Base-by-base conservation (phyloP, 1,140 invertebrate genomes). In the Brachionus rotundiformis region DNA sequence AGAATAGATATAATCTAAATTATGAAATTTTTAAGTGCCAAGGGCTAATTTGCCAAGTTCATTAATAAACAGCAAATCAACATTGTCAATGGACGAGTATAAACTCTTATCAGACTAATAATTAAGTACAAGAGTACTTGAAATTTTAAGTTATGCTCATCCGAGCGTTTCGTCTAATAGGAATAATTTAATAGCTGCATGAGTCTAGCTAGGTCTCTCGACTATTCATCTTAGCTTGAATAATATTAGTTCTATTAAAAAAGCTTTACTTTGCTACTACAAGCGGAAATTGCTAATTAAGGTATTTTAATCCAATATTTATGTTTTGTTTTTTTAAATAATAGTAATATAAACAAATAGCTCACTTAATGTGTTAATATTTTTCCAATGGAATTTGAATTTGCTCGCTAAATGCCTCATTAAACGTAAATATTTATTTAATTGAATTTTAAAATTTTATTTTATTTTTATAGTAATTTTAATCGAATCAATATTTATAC, bases 391-490 rank as follows among this genome's bases (percentile, higher is more conserved):
- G 19, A 54, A 54, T 54, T 54, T 8, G 47, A 54, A 54, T 54
- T 54, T 54, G 47, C 47, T 54, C 47, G 47, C 47, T 54, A 54
- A 54, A 54, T 54, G 19, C 47, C 47, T 54, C 47, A 54, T 54
- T 54, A 54, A 49, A 54, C 23, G 16, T 23, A 54, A 54, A 54
- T 54, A 54, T 54, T 54, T 54, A 54, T 54, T 54, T 54, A 23
- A 54, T 19, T 54, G 47, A 54, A 54, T 54, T 54, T 54, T 54
- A 0, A 54, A 54, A 54, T 54, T 54, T 54, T 54, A 19, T 54
- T 54, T 54, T 54, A 10, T 39, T 39, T 39, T 39, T 54, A 54
- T 19, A 54, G 7, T 54, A n/a, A n/a, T 54, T 54, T 19, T 54
- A 54, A 54, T 54, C 23, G 47, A 54, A 54, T 54, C n/a, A 54